phyloP scores from a whole-genome alignment of 2,888 invertebrate genomes.

The Choristoneura rosaceana region DNA sequence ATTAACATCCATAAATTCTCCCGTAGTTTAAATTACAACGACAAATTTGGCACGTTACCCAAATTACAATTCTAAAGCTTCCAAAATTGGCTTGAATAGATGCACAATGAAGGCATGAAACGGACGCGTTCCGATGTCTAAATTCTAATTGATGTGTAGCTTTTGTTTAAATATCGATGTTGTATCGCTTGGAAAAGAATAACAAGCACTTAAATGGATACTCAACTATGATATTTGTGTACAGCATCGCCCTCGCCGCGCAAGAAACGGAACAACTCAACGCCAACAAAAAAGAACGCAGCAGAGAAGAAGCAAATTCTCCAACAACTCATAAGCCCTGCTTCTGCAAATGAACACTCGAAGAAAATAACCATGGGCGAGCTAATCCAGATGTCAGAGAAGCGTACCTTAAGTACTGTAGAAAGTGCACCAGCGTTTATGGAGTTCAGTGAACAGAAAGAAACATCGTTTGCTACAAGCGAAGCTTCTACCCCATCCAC shows the following conservation, averaged over 20 bases:
- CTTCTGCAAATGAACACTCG: constrained; percentile 86
- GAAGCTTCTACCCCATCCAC: constrained; percentile 82
- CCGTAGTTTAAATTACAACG: constrained; percentile 19
- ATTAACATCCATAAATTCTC: constrained; percentile 5
- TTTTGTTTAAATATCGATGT: constrained; percentile 67
- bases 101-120: constrained; percentile 57
- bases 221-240: constrained; percentile 50
- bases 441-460: constrained; percentile 83
- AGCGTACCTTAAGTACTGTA: constrained; percentile 77
- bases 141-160: constrained; percentile 60
- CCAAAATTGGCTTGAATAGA: constrained; percentile 60
- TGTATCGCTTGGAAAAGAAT: constrained; percentile 63
- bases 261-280: constrained; percentile 92
- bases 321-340: constrained; percentile 91
- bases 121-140: constrained; percentile 2
- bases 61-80: background rate
- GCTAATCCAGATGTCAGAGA: constrained; percentile 90
- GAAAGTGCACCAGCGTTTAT: constrained; percentile 81
- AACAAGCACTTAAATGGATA: constrained; percentile 44
- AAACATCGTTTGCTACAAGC: constrained; percentile 86
- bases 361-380: constrained; percentile 90
- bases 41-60: constrained; percentile 50
- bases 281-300: constrained; percentile 90
- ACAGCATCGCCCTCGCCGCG: constrained; percentile 91
- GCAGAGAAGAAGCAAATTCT: constrained; percentile 92